Base-by-base conservation (phyloP, 2,888 invertebrate genomes). In the Morpho helenor region DNA sequence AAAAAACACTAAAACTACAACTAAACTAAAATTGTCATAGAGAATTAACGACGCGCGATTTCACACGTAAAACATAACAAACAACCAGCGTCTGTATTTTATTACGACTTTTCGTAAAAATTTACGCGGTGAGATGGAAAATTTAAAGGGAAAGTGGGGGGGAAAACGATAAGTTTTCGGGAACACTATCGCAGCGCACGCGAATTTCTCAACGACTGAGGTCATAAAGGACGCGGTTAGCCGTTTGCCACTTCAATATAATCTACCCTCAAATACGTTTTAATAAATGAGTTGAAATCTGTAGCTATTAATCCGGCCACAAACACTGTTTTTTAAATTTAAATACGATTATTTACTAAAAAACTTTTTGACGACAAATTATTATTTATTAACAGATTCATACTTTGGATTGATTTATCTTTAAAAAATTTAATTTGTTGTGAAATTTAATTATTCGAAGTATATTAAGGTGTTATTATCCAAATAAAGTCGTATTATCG, bases 151-250 rank as follows among this genome's bases (percentile, higher is more conserved):
- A 60, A 60, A 57, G 39, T 56, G 46, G 60, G 56, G 56, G 54
- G 65, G 56, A 49, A 62, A 61, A 62, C 63, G 64, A 70, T 8
- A 16, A 16, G 42, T 55, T 73, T 72, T 68, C 69, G 66, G 66
- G 65, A 63, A 68, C 66, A 61, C 61, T 66, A 69, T 72, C 72
- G 76, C 67, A 66, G 67, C 77, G 75, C 69, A 76, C 79, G 73
- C 67, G 67, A 70, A 70, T 76, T 79, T 76, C 82, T 79, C 79
- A 76, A 74, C 82, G 83, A 87, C 86, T 86, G 75, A 61, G 49
- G 56, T 31, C 31, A 42, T n/a, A 5, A 8, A 43, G 50, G 60
- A 31, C 58, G 58, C 39, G 61, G 42, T 31, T 50, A 62, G 46
- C 60, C 59, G 69, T 63, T 66, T 41, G 4, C 1, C 8, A 8